Evolutionary conservation across 2,888 invertebrate genomes (phyloP).

Genomic region (Drosophila monieri): DNA sequence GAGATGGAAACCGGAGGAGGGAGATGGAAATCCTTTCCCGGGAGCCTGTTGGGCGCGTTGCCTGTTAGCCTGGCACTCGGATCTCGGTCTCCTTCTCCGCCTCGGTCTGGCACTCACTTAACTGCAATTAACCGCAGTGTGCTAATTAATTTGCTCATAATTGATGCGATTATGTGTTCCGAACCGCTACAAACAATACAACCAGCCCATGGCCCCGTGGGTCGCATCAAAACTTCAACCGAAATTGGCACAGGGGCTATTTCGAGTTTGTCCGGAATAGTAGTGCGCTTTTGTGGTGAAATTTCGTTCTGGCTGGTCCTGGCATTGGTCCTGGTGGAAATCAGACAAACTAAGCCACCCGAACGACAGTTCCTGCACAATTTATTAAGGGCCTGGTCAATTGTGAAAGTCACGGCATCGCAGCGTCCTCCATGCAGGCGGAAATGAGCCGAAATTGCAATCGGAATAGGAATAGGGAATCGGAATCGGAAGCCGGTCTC

Average conservation of each 20-base stretch:
- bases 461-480: conserved; percentile 19
- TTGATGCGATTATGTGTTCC: conserved; percentile 77
- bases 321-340: conserved; percentile 63
- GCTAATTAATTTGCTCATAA: conserved; percentile 80
- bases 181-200: conserved; percentile 40
- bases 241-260: conserved; percentile 30
- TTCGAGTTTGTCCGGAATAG: conserved; percentile 32
- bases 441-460: conserved; percentile 50
- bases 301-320: background rate
- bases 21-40: conserved; percentile 19
- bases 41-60: background rate
- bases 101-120: conserved; percentile 56
- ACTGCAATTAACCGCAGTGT: conserved; percentile 78
- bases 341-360: conserved; percentile 57
- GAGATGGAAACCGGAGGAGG: background rate
- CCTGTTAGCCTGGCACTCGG: conserved; percentile 6
- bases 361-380: conserved; percentile 37
- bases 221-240: conserved; percentile 45
- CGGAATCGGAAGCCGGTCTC: conserved; percentile 16
- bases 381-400: conserved; percentile 47
- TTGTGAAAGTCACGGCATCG: conserved; percentile 47
- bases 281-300: conserved; percentile 32
- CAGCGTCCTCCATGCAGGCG: conserved; percentile 41
- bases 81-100: background rate
- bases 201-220: conserved; percentile 57